Percentiles rank a stretch among this genome's conserved stretches.
Evolutionary conservation across 2,113 vertebrate genomes (phyloP).

Genomic region (Fregata magnificens): DNA sequence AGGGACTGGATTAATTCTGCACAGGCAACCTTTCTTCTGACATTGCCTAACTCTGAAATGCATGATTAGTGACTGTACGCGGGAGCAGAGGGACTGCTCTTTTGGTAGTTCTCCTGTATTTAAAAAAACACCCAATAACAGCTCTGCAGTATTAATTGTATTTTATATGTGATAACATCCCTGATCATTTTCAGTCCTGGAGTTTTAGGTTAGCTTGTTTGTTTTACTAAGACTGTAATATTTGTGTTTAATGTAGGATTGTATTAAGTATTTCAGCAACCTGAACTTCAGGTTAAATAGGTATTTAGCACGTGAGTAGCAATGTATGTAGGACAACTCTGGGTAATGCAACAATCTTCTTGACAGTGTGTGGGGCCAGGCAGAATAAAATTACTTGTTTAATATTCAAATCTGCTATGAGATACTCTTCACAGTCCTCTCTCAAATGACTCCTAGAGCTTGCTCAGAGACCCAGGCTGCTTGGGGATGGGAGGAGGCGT

Average conservation of each 20-base stretch:
- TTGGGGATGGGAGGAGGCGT: background rate
- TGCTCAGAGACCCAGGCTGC: background rate
- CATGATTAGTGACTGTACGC: background rate
- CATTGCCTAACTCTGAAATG: slow-evolving; percentile 25
- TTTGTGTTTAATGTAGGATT: background rate
- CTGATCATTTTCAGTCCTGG: background rate
- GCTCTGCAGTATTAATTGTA: background rate
- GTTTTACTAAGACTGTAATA: background rate
- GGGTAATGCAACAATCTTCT: background rate
- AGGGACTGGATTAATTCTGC: slow-evolving; percentile 37
- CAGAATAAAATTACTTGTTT: background rate
- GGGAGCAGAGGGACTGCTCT: background rate
- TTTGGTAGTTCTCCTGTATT: background rate
- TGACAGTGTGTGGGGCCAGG: background rate
- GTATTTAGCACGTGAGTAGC: background rate
- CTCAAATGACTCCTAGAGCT: background rate
- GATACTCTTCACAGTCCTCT: background rate
- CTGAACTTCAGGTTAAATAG: background rate
- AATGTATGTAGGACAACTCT: background rate
- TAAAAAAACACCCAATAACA: background rate
- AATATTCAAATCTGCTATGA: background rate
- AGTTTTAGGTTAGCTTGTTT: background rate
- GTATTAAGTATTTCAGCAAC: background rate
- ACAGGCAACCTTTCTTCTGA: slow-evolving; percentile 34
- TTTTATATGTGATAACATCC: background rate